Conservation (phyloP, 2,113 vertebrate species). For the Hypanus sabinus region DNA sequence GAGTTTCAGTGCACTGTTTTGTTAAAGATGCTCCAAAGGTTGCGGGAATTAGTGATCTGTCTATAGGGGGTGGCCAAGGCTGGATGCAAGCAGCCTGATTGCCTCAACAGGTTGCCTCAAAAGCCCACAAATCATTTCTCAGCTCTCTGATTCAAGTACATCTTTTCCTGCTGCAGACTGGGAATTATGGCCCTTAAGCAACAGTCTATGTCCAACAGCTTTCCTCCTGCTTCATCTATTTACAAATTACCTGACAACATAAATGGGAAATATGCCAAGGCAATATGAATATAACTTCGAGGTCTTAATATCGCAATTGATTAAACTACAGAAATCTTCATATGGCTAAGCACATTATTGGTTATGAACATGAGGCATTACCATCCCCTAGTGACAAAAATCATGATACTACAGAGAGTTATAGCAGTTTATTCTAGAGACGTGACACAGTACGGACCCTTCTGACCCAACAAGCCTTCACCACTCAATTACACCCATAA, state of each 20-base stretch:
- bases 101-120: background rate
- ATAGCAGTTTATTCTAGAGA: too few species aligned
- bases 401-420: background rate
- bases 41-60: background rate
- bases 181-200: background rate
- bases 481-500: too few species aligned
- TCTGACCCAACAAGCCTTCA: too few species aligned
- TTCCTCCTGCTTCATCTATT: background rate
- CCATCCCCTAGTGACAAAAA: background rate
- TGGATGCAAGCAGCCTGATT: background rate
- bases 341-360: too few species aligned
- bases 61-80: background rate
- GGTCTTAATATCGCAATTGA: background rate
- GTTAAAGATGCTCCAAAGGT: background rate
- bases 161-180: background rate
- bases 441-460: too few species aligned
- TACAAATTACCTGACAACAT: constrained; percentile 14
- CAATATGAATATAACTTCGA: background rate
- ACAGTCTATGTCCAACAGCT: background rate
- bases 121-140: too few species aligned
- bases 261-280: background rate
- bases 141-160: background rate
- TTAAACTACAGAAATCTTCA: background rate
- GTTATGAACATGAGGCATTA: background rate
- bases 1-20: background rate